Base-by-base conservation (phyloP, 2,888 invertebrate genomes). In the Ennomos quercinarius region DNA sequence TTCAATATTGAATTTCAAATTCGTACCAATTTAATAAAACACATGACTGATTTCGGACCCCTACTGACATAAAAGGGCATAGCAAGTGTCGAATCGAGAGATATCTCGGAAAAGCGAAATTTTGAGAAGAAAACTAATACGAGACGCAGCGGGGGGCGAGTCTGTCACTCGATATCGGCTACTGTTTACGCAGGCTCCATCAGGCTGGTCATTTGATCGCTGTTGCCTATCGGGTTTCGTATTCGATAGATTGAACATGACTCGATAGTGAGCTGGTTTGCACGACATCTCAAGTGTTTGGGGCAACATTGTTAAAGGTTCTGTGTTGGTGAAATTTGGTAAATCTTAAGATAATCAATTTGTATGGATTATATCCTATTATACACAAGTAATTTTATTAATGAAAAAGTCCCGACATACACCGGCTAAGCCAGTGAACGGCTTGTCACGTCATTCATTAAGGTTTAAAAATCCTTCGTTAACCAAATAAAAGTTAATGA, bases 91-190 rank as follows among this genome's bases (percentile, higher is more conserved):
- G 63, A 61, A 59, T 63, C 66, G 52, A 63, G 61, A 63, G 57
- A 64, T 66, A 64, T 69, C 65, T 72, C 46, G 61, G 63, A 71
- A 74, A 73, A 72, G 67, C 70, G 68, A 67, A 70, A 69, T 72
- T 68, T 66, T 67, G 76, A 74, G 72, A 70, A 65, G 71, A 71
- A 76, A 74, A 76, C 17, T 74, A 74, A 72, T 70, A 71, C 68
- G 67, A 56, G 58, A 67, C 81, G 55, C 83, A 66, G 75, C 86
- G 82, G 87, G 87, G 86, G 89, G 86, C 79, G 79, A 74, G 67
- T 70, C 66, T 78, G 89, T 86, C 86, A 90, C 78, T 73, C 70
- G 86, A 90, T 87, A 81, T 74, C 68, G 66, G 89, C 91, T 89
- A 90, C 91, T 80, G 90, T 89, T 84, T 83, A 84, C 83, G 80